phyloP scores from a whole-genome alignment of 2,888 invertebrate species.

The Drosophila siamana region DNA sequence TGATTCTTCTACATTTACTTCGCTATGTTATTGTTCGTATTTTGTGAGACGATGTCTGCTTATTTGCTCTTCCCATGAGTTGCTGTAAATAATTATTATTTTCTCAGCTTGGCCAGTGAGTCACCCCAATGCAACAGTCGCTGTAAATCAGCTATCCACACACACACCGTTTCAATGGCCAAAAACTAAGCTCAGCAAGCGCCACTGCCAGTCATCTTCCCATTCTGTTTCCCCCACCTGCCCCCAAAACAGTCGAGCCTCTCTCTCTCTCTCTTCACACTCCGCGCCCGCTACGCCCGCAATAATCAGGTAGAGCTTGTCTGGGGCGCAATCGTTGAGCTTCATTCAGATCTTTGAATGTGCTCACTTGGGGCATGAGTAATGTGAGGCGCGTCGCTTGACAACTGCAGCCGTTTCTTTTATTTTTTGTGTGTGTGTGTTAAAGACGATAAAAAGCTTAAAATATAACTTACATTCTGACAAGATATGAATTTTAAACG shows the following conservation, averaged over 20 bases:
- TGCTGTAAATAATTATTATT: neutral
- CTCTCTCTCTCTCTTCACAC: too few species aligned
- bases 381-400: slow-evolving; percentile 58
- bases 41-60: neutral
- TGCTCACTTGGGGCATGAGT: slow-evolving; percentile 59
- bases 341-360: slow-evolving; percentile 50
- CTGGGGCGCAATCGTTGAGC: slow-evolving; percentile 28
- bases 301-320: slow-evolving; percentile 31
- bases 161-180: slow-evolving; percentile 11
- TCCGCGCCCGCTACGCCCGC: neutral
- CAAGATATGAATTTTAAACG: slow-evolving; percentile 83
- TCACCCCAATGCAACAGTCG: slow-evolving; percentile 28
- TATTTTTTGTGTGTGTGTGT: slow-evolving; percentile 4
- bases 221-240: neutral
- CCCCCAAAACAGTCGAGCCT: neutral
- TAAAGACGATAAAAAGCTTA: slow-evolving; percentile 79
- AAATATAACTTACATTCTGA: slow-evolving; percentile 80
- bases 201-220: slow-evolving; percentile 25
- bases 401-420: slow-evolving; percentile 53
- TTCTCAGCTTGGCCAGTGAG: slow-evolving; percentile 7
- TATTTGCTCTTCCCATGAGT: neutral
- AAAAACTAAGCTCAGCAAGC: slow-evolving; percentile 16
- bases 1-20: too few species aligned
- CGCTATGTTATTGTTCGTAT: too few species aligned
- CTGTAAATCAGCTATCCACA: slow-evolving; percentile 22